Percentiles rank a stretch among this genome's conserved stretches.
Conservation (phyloP, 2,113 vertebrate species). For the Micronycteris hirsuta region DNA sequence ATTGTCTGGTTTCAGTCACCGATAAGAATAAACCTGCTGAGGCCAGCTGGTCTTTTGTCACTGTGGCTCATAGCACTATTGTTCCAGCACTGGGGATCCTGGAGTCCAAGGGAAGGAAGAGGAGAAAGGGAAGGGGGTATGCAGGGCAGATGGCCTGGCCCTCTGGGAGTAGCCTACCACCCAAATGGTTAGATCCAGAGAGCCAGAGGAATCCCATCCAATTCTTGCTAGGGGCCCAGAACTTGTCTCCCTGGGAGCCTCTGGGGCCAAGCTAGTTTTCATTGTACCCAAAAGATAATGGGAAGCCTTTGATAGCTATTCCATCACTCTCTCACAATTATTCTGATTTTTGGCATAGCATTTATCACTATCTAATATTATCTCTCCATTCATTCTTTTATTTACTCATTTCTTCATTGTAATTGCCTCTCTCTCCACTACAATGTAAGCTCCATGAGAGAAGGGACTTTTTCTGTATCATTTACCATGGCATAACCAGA, state of each 20-base stretch:
- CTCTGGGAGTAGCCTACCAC: not conserved
- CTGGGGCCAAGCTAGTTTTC: not conserved
- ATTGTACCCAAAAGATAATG: not conserved
- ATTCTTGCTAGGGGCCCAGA: not conserved
- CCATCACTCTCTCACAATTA: not conserved
- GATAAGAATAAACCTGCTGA: not conserved
- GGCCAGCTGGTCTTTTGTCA: not conserved
- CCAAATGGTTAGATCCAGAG: too few species aligned
- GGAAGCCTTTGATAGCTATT: not conserved
- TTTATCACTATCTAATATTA: not conserved
- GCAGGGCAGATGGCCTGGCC: not conserved
- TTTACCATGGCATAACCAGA: not conserved
- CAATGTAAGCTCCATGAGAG: not conserved
- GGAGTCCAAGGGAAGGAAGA: not conserved
- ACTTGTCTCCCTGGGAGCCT: not conserved
- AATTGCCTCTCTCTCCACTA: not conserved
- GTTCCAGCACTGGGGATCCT: not conserved
- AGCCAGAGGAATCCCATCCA: not conserved
- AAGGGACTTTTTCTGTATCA: not conserved
- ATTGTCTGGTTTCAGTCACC: not conserved
- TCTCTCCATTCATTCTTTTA: not conserved
- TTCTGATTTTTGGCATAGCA: not conserved
- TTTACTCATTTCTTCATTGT: too few species aligned
- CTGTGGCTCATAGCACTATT: not conserved
- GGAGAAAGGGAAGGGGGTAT: not conserved